Base-by-base conservation (phyloP, 2,888 invertebrate genomes). In the Philaethria dido region DNA sequence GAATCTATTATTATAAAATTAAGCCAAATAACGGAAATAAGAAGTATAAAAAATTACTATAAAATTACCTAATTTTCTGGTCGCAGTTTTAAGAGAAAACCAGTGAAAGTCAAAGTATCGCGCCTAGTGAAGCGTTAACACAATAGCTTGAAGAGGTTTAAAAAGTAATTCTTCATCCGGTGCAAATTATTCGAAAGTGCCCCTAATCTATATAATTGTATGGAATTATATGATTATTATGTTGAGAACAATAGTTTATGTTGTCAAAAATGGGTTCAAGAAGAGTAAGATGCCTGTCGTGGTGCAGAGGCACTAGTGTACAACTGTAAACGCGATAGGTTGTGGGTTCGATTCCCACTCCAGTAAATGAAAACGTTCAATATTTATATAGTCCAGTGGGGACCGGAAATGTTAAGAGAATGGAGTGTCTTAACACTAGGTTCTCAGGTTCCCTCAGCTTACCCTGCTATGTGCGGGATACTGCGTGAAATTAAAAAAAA, bases 51-150 rank as follows among this genome's bases (percentile, higher is more conserved):
- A 63, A 50, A 45, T 36, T 25, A 42, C 54, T 16, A n/a, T 54
- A 55, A 48, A 66, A 48, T 59, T 60, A 42, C 22, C 69, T 55
- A 68, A 68, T 67, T 69, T 69, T 65, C 64, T 59, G 55, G 25
- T 66, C 45, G 52, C 33, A 52, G 50, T 76, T 76, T 68, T 72
- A 68, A 78, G 79, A 77, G 80, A 80, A 80, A 80, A 75, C 75
- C 67, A 78, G 82, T 77, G 82, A 83, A 83, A 82, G 83, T 80
- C 54, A 66, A 62, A 66, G 74, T 70, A 72, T 50, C 71, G 69
- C 62, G 69, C 55, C 76, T 80, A 76, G 77, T 83, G 69, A 78
- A 80, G 71, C 82, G 80, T 76, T 73, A 79, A 78, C 72, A 81
- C 80, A 79, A 81, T 81, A 25, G 63, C 52, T 63, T 52, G 57